Conservation (phyloP, 1,140 invertebrate genomes). For the Drosophila auraria region DNA sequence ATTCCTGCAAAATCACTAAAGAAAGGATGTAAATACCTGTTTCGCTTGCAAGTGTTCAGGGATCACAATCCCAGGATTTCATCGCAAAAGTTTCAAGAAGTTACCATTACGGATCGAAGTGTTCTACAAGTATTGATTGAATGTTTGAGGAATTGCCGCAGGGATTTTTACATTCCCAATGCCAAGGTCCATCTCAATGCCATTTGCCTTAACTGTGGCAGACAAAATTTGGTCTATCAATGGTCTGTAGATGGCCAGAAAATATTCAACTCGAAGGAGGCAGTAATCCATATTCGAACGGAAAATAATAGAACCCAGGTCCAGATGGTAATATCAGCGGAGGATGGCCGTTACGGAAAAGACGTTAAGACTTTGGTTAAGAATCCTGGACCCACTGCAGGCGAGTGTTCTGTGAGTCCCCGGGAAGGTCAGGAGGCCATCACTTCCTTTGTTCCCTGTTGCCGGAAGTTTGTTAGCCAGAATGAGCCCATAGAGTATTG, state of each 20-base stretch:
- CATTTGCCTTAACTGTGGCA: slow-evolving; percentile 29
- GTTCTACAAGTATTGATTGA: slow-evolving; percentile 29
- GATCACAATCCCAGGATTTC: slow-evolving; percentile 25
- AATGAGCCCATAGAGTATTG: slow-evolving; percentile 38
- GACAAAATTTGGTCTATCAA: neutral
- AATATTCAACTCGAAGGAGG: neutral
- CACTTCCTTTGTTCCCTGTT: slow-evolving; percentile 44
- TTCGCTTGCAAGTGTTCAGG: slow-evolving; percentile 26
- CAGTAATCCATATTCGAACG: slow-evolving; percentile 6
- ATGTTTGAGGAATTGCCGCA: slow-evolving; percentile 34
- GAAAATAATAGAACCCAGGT: neutral
- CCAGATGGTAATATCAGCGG: neutral
- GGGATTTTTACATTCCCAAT: neutral
- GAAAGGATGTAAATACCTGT: slow-evolving; percentile 12
- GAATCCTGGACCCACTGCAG: neutral
- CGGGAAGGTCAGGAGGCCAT: slow-evolving; percentile 19
- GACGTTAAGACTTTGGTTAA: neutral
- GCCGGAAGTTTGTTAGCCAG: neutral
- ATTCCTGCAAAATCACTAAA: slow-evolving; percentile 17
- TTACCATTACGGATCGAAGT: neutral
- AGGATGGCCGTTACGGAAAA: slow-evolving; percentile 11
- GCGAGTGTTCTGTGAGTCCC: slow-evolving; percentile 29
- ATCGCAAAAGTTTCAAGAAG: slow-evolving; percentile 1
- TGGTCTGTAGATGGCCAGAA: slow-evolving; percentile 36
- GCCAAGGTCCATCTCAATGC: slow-evolving; percentile 22